A percentile compares a stretch with the other conserved stretches of the same genome.
Evolutionary conservation across 92 coral and sea anemone genomes (phyloP).

Genomic region (Epizoanthus scotinus): DNA sequence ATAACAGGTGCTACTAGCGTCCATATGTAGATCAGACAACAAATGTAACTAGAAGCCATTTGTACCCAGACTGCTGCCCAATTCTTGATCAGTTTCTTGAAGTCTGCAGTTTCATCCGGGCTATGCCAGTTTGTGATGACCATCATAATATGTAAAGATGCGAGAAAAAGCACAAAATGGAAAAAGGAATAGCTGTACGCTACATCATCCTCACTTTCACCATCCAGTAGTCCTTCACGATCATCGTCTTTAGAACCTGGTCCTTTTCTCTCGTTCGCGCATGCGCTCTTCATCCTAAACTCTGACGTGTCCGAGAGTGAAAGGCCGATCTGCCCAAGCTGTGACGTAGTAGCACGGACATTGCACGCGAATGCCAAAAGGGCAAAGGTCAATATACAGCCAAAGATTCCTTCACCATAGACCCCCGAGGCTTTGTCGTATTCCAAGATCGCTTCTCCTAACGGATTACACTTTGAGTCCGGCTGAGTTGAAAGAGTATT

Average conservation of each 20-base stretch:
- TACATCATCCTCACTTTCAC: slow-evolving; percentile 61
- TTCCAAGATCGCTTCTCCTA: slow-evolving; percentile 90
- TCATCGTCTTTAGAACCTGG: slow-evolving; percentile 32
- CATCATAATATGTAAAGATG: slow-evolving; percentile 97
- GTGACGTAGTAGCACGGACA: slow-evolving; percentile 95
- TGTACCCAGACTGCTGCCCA: slow-evolving; percentile 99
- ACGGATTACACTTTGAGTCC: slow-evolving; percentile 90
- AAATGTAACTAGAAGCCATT: slow-evolving; percentile 92
- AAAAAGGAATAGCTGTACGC: slow-evolving; percentile 93
- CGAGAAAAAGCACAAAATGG: slow-evolving; percentile 89
- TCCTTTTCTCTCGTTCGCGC: slow-evolving; percentile 48
- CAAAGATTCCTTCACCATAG: slow-evolving; percentile 96
- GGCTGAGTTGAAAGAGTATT: slow-evolving; percentile 95
- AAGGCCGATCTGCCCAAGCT: slow-evolving; percentile 89
- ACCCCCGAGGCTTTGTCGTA: slow-evolving; percentile 97
- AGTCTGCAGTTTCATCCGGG: slow-evolving; percentile 88
- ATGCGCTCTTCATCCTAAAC: slow-evolving; percentile 50
- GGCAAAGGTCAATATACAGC: slow-evolving; percentile 89
- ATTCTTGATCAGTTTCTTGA: slow-evolving; percentile 93
- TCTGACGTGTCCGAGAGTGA: slow-evolving; percentile 77
- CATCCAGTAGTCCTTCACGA: slow-evolving; percentile 32
- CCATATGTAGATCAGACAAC: slow-evolving; percentile 94
- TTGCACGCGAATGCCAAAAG: slow-evolving; percentile 90
- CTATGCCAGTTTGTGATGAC: slow-evolving; percentile 99
- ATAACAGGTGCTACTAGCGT: slow-evolving; percentile 90